Base-by-base conservation (phyloP, 1,140 invertebrate genomes). In the Drosophila kanapiae region DNA sequence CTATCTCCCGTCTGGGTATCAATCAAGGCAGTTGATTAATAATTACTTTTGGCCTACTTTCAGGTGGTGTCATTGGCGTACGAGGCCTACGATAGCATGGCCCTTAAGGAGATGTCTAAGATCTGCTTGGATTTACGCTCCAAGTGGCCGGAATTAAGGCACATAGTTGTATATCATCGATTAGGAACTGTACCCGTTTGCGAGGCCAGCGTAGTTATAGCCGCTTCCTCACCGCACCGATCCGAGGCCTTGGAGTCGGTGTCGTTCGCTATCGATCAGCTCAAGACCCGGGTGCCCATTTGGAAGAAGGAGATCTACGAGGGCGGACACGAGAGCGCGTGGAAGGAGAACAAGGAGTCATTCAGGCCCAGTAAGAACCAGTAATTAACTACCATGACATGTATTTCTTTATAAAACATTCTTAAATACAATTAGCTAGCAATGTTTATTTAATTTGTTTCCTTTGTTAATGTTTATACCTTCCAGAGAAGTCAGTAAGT, bases 301-400 rank as follows among this genome's bases (percentile, higher is more conserved):
- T 99, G 98, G 98, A 99, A 99, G 93, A 99, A 98, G 93, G 98
- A 99, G 94, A 93, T 97, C 16, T 99, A 99, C 93, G 94, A 94
- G 38, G 94, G 95, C 61, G 91, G 94, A 10, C 91, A 94, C 13
- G 80, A 93, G 7, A 62, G 72, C 33, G 84, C 80, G 31, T 97
- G 96, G 96, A 97, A 97, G 91, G 95, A 96, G 93, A 97, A 97
- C 91, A 94, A 94, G 60, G 96, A 97, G 94, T 97, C 96, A 94
- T 92, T 93, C 84, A 97, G 96, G 96, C 93, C 93, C 51, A 88
- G 78, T 85, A 91, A 92, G 84, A 60, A 63, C 13, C 14, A 53
- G 51, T 72, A 61, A 57, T 23, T 59, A 49, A 11, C n/a, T 35
- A 48, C n/a, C 42, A 27, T 61, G 54, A 60, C 33, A 57, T 76